A percentile compares a stretch with the other conserved stretches of the same genome.
These are phyloP conservation scores for Pseudomugil gertrudae DNA, from an alignment of 2,797 vertebrate genomes.

Conservation along the genomic window DNA sequence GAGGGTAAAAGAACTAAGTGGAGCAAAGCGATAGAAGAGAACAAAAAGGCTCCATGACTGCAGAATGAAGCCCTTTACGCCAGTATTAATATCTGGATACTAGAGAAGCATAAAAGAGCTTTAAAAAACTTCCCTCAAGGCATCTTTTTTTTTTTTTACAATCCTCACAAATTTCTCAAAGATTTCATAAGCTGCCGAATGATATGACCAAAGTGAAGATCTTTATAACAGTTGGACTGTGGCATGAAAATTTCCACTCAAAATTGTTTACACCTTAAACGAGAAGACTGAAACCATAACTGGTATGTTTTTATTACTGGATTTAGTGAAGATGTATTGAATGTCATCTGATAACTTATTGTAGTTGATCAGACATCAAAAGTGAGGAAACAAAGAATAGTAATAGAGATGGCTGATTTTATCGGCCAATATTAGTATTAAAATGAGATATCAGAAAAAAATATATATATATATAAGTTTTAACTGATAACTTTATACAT, in stretches of 20 bases:
- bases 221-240: neutral
- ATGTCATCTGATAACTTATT: neutral
- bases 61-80: constrained; percentile 47
- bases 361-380: neutral
- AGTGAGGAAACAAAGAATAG: neutral
- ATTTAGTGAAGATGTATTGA: neutral
- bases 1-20: constrained; percentile 40
- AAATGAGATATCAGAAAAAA: too few species aligned
- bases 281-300: neutral
- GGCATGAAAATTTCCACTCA: neutral
- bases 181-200: constrained; percentile 25
- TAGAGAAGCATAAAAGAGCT: constrained; percentile 51
- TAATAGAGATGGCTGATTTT: too few species aligned
- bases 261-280: neutral
- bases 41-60: constrained; percentile 50
- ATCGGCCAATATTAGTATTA: too few species aligned
- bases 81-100: constrained; percentile 46
- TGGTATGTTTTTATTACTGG: neutral
- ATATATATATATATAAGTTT: too few species aligned
- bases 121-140: constrained; percentile 41
- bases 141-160: constrained; percentile 40
- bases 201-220: neutral
- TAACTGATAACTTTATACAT: too few species aligned
- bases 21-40: constrained; percentile 26
- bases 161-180: constrained; percentile 24